These are phyloP conservation scores for Temnothorax unifasciatus DNA, from an alignment of 2,888 invertebrate genomes.

Conservation along the genomic window DNA sequence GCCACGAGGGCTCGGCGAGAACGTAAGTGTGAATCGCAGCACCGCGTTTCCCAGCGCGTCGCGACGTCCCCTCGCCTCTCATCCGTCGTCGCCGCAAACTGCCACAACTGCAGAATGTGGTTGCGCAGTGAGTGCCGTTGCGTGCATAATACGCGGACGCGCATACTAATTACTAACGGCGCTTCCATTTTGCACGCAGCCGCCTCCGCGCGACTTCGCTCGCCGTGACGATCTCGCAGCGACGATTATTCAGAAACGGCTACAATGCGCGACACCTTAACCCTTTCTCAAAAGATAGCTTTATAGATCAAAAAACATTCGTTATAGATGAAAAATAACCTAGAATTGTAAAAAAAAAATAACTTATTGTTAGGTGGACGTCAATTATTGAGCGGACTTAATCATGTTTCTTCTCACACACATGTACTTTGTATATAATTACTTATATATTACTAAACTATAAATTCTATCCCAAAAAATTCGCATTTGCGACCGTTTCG, in stretches of 20 bases:
- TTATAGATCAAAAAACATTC: neutral
- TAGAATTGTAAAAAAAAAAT: neutral
- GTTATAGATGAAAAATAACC: neutral
- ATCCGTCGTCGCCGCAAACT: slow-evolving; percentile 21
- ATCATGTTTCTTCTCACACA: neutral
- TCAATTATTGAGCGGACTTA: neutral
- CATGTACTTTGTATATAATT: neutral
- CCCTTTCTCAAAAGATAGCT: neutral
- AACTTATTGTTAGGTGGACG: neutral
- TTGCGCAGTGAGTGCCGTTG: slow-evolving; percentile 79
- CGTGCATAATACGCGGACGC: slow-evolving; percentile 84
- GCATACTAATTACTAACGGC: slow-evolving; percentile 86
- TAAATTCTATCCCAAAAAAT: neutral
- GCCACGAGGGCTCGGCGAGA: slow-evolving; percentile 88
- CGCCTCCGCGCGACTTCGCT: slow-evolving; percentile 27
- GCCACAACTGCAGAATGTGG: slow-evolving; percentile 60
- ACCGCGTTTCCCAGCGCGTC: slow-evolving; percentile 88
- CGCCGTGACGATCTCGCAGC: slow-evolving; percentile 20
- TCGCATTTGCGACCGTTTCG: neutral
- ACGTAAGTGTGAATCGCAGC: slow-evolving; percentile 91
- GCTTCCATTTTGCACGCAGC: slow-evolving; percentile 81
- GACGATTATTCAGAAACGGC: neutral
- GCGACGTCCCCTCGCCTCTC: slow-evolving; percentile 74
- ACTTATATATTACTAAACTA: neutral
- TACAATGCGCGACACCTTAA: neutral